Percentiles rank a stretch among this genome's conserved stretches.
phyloP scores from a whole-genome alignment of 2,888 invertebrate species.

The Elegia similella region DNA sequence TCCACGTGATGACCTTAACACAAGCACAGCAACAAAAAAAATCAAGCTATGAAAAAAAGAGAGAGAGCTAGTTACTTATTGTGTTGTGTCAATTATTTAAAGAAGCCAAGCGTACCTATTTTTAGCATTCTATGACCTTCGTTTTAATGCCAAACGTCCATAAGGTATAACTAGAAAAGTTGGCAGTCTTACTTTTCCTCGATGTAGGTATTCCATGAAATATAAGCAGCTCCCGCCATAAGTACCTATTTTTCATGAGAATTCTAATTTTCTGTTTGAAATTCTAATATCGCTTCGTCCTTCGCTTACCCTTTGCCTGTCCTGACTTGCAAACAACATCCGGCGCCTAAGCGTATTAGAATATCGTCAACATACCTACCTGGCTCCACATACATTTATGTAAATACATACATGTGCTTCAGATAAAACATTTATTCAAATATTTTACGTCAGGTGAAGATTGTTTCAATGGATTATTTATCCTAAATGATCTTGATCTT shows the following conservation, averaged over 20 bases:
- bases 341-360: slow-evolving; percentile 41
- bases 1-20: too few species aligned
- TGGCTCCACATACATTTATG: slow-evolving; percentile 9
- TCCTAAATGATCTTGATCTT: background rate
- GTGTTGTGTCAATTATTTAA: too few species aligned
- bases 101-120: too few species aligned
- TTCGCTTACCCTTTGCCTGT: slow-evolving; percentile 60
- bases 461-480: background rate
- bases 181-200: background rate
- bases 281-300: slow-evolving; percentile 63
- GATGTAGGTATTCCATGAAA: slow-evolving; percentile 4
- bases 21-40: too few species aligned
- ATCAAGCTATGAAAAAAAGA: too few species aligned
- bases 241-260: slow-evolving; percentile 16
- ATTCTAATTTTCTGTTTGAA: slow-evolving; percentile 43
- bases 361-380: slow-evolving; percentile 19
- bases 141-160: background rate
- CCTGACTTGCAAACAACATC: slow-evolving; percentile 56
- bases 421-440: slow-evolving; percentile 8
- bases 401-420: background rate
- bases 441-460: slow-evolving; percentile 7
- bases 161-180: background rate
- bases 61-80: too few species aligned
- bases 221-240: background rate
- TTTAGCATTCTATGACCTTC: too few species aligned